Evolutionary conservation across 2,888 invertebrate genomes (phyloP).

Genomic region (Podabrus alpinus): DNA sequence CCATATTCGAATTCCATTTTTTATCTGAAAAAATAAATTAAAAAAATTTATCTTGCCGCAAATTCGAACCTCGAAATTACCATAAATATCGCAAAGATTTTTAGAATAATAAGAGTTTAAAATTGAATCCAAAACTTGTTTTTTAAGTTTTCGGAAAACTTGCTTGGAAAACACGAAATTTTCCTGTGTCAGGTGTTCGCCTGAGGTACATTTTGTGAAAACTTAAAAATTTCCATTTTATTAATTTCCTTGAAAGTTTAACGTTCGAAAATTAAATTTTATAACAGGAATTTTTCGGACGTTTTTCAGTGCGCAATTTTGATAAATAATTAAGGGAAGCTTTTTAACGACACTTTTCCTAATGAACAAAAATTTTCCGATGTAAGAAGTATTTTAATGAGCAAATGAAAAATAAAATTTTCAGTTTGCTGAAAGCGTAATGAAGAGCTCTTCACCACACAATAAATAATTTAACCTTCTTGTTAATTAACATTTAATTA

Average conservation of each 20-base stretch:
- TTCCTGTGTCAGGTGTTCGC: background rate
- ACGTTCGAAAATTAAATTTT: background rate
- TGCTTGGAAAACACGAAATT: background rate
- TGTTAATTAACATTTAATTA: background rate
- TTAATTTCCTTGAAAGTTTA: background rate
- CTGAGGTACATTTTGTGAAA: background rate
- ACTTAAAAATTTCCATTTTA: background rate
- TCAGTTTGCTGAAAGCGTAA: background rate
- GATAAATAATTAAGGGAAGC: background rate
- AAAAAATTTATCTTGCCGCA: background rate
- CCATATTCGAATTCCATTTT: conserved; percentile 53
- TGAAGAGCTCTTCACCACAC: background rate
- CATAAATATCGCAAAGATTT: no score
- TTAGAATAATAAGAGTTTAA: no score
- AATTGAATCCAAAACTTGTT: no score
- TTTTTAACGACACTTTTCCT: background rate
- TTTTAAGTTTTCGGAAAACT: background rate
- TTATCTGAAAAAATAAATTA: background rate
- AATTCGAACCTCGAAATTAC: background rate
- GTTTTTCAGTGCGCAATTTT: background rate
- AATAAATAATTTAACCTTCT: background rate
- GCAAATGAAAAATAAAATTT: background rate
- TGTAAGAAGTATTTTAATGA: background rate
- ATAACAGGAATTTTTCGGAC: background rate
- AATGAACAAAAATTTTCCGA: background rate